Conservation (phyloP, 37 sponge, comb jelly and placozoan species). For the Crambe crambe region DNA sequence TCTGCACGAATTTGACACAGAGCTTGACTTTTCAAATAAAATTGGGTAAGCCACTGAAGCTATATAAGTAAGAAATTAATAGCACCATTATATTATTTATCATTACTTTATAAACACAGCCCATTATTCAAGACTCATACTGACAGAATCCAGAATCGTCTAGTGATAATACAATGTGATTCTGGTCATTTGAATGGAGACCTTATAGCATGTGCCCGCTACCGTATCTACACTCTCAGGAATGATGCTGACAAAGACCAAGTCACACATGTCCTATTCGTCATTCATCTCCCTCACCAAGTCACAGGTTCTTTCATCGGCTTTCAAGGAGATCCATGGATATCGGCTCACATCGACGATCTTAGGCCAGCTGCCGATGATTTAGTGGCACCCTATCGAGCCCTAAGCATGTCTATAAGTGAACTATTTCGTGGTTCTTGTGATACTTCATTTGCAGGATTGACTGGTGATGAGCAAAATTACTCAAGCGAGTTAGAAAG, state of each 20-base stretch:
- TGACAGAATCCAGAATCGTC: background rate
- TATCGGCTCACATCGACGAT: slow-evolving; percentile 78
- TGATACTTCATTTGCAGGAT: background rate
- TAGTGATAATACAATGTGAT: slow-evolving; percentile 86
- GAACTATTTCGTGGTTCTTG: slow-evolving; percentile 46
- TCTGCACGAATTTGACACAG: slow-evolving; percentile 84
- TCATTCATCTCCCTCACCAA: slow-evolving; percentile 66
- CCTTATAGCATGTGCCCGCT: slow-evolving; percentile 90
- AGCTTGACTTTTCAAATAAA: slow-evolving; percentile 75
- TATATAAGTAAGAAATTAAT: background rate
- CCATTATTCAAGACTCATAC: slow-evolving; percentile 1
- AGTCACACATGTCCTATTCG: slow-evolving; percentile 60
- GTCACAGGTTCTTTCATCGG: slow-evolving; percentile 41
- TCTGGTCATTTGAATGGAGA: slow-evolving; percentile 79
- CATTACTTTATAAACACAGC: background rate
- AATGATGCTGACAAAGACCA: slow-evolving; percentile 2
- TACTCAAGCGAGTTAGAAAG: background rate
- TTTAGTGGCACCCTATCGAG: slow-evolving; percentile 29
- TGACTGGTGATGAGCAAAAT: background rate
- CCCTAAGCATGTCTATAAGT: slow-evolving; percentile 52
- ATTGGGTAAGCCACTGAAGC: slow-evolving; percentile 42
- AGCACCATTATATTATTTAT: too few species aligned
- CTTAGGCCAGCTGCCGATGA: slow-evolving; percentile 44
- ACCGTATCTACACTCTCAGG: slow-evolving; percentile 64
- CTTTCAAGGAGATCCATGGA: slow-evolving; percentile 79